Base-by-base conservation (phyloP, 2,113 vertebrate species). In the Vireo altiloquus region DNA sequence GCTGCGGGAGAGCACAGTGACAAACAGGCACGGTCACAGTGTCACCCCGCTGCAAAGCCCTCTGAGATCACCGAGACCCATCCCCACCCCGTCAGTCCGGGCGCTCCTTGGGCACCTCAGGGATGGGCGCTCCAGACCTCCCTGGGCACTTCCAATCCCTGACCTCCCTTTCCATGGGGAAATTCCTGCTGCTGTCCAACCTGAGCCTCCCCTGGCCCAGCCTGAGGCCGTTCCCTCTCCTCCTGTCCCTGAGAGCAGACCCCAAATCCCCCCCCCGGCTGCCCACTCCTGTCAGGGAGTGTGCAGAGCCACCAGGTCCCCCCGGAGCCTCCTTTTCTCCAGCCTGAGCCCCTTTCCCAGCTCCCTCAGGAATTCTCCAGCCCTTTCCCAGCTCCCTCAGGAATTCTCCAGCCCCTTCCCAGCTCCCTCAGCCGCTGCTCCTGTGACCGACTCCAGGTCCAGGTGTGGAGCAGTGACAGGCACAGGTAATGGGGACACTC, bases 1-100 rank as follows among this genome's bases (percentile, higher is more conserved):
- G 99, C 99, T 99, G 98, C 1, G 74, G 61, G 72, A 71, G 79
- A 56, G 79, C 61, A 82, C 24, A 39, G 74, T 5, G 44, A 87
- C 83, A 68, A 0, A n/a, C 1, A 1, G 13, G 13, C 30, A 61
- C 21, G 0, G 70, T 35, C 63, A 61, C 54, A 4, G 2, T 9
- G 13, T 4, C 39, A 10, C 3, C 7, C 16, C 0, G 20, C 7
- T 39, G 49, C 2, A 22, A 0, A 65, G 54, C 35, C 13, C 75
- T 3, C 50, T 1, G 57, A 3, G 11, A 4, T 0, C 66, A 8
- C 28, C 1, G 7, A 12, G 9, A 28, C 13, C 13, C 0, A 8
- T 2, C 20, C 56, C 65, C 57, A 4, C 20, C 40, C 1, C 1
- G 31, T 1, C 47, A 4, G 31, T 0, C 13, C 71, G 11, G 61